Evolutionary conservation across 2,113 vertebrate species (phyloP).

Genomic region (Gymnocephalus cernua): DNA sequence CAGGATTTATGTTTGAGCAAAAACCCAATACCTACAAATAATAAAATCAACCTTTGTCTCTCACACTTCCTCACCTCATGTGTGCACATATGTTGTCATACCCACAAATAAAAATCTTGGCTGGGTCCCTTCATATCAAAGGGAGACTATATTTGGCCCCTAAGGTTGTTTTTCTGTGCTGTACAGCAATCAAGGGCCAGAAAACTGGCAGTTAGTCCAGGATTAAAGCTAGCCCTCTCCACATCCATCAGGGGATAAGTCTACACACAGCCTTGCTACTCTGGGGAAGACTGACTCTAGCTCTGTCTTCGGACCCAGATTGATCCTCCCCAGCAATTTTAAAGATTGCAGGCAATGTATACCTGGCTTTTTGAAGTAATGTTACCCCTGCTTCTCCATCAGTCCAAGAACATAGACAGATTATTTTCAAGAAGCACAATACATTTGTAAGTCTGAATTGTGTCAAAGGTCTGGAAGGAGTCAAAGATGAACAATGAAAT

Average conservation of each 20-base stretch:
- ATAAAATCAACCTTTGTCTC: slow-evolving; percentile 41
- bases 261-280: slow-evolving; percentile 63
- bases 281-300: slow-evolving; percentile 57
- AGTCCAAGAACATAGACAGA: slow-evolving; percentile 52
- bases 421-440: slow-evolving; percentile 23
- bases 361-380: slow-evolving; percentile 71
- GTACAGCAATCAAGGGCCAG: slow-evolving; percentile 78
- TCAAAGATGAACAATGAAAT: neutral
- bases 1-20: slow-evolving; percentile 56
- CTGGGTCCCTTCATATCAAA: slow-evolving; percentile 67
- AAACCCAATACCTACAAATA: slow-evolving; percentile 41
- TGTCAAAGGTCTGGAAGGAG: neutral
- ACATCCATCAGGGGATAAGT: slow-evolving; percentile 83
- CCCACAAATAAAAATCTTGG: slow-evolving; percentile 54
- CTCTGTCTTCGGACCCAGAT: slow-evolving; percentile 74
- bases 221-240: slow-evolving; percentile 78
- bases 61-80: slow-evolving; percentile 17
- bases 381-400: slow-evolving; percentile 45
- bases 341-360: slow-evolving; percentile 73
- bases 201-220: slow-evolving; percentile 80
- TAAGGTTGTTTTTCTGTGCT: slow-evolving; percentile 63
- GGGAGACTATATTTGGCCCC: slow-evolving; percentile 64
- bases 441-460: slow-evolving; percentile 51
- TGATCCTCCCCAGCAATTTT: slow-evolving; percentile 75
- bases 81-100: slow-evolving; percentile 45